Base-by-base conservation (phyloP, 1,140 invertebrate genomes). In the Thaumetopoea pityocampa region DNA sequence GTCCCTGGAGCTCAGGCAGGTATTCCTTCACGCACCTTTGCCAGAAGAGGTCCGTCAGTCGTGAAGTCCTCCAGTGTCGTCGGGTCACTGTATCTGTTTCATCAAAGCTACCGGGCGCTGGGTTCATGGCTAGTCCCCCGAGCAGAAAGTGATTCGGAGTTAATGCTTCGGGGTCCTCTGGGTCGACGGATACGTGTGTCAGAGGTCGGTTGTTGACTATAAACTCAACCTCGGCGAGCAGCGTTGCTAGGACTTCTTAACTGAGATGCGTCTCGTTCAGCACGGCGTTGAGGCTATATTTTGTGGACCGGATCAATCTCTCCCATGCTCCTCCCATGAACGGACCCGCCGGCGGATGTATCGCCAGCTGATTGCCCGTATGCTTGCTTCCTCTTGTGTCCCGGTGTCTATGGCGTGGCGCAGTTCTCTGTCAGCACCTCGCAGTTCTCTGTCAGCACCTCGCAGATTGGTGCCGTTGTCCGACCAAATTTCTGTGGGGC, bases 241-340 rank as follows among this genome's bases (percentile, higher is more conserved):
- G 11, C 0, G 65, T 72, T 0, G 3, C 0, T 0, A 74, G 40
- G 1, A 49, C 41, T 26, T 69, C 62, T 38, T 69, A 60, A 8
- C 9, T 28, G 0, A 61, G 54, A 1, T 27, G 9, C n/a, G 54
- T 18, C 4, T 54, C 52, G 0, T 47, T 27, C 1, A 67, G 24
- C 0, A 42, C 46, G 0, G 37, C 18, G 0, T 37, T 17, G 0
- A 83, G 35, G 1, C 68, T 55, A 4, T 48, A 51, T 37, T 85
- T 81, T 0, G 77, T 65, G 0, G 53, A 54, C 1, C 68, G 47
- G 1, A 85, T 65, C 4, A 73, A 30, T 1, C 71, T 42, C 28
- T 85, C 79, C 79, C 81, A 86, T 0, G 60, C 56, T 1, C 78
- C 78, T 3, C 74, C 76, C 54, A 79, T 72, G 35, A 84, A 67